Evolutionary conservation across 2,797 vertebrate genomes (phyloP).

Genomic region (Helarctos malayanus): DNA sequence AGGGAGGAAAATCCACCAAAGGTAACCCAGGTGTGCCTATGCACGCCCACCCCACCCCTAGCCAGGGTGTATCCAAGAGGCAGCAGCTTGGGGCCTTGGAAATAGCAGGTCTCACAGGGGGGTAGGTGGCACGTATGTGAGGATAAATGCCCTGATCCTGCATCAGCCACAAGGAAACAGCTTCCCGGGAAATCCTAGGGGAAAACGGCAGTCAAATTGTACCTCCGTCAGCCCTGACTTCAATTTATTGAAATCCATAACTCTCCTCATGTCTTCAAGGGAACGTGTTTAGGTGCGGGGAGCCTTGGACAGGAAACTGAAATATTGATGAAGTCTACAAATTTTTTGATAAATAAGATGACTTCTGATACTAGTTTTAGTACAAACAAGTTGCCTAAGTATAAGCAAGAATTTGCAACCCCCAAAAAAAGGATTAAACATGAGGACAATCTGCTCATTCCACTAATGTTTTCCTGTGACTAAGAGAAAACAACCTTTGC

Average conservation of each 20-base stretch:
- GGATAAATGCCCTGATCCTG: not conserved
- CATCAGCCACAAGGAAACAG: not conserved
- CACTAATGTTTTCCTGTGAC: not conserved
- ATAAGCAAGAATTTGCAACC: constrained; percentile 51
- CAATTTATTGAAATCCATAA: constrained; percentile 48
- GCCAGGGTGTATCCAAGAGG: not conserved
- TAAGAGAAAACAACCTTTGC: not conserved
- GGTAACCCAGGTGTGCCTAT: not conserved
- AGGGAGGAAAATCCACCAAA: not conserved
- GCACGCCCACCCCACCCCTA: not conserved
- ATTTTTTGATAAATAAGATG: constrained; percentile 72
- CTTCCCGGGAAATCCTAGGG: not conserved
- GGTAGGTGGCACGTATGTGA: not conserved
- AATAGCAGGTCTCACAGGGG: not conserved
- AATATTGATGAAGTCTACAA: constrained; percentile 57
- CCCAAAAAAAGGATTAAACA: constrained; percentile 31
- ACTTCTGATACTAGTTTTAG: constrained; percentile 59
- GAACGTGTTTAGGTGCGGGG: not conserved
- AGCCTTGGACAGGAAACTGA: constrained; percentile 55
- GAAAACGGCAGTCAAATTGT: not conserved
- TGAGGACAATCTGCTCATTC: not conserved
- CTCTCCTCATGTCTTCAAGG: not conserved
- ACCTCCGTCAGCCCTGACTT: constrained; percentile 41
- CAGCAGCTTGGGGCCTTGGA: not conserved
- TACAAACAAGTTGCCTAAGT: constrained; percentile 58